Percentiles rank a stretch among this genome's conserved stretches.
Conservation (phyloP, 2,888 invertebrate species). For the Acanthosoma haemorrhoidale region DNA sequence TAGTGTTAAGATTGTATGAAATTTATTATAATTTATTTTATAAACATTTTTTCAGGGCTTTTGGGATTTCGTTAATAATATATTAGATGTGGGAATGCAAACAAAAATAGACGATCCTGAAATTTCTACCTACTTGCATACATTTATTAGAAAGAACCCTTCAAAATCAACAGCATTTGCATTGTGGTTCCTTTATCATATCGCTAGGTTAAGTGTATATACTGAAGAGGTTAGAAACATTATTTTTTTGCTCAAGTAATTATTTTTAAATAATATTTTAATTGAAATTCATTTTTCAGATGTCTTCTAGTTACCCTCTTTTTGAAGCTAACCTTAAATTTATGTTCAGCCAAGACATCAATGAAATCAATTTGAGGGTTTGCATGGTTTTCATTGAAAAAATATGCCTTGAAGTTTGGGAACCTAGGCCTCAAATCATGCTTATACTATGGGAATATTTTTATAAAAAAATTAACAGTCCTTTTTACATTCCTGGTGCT, state of each 20-base stretch:
- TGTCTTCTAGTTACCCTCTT: conserved; percentile 46
- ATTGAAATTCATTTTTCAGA: not conserved
- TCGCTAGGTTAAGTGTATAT: conserved; percentile 17
- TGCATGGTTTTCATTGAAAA: conserved; percentile 40
- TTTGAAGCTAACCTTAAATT: conserved; percentile 50
- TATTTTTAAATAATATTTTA: not conserved
- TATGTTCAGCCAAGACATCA: conserved; percentile 48
- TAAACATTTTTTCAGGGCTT: conserved; percentile 35
- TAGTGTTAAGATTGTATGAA: too few relatives aligned
- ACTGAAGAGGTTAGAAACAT: not conserved
- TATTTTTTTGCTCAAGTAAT: not conserved
- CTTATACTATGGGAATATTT: conserved; percentile 56
- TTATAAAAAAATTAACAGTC: conserved; percentile 53
- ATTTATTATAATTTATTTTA: conserved; percentile 8
- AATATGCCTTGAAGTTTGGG: conserved; percentile 46
- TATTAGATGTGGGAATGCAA: conserved; percentile 24
- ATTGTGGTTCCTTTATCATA: conserved; percentile 25
- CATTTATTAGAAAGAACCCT: not conserved
- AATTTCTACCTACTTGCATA: not conserved
- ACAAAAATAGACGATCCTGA: not conserved
- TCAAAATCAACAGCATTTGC: conserved; percentile 27
- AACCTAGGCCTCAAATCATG: conserved; percentile 50
- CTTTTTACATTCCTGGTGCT: conserved; percentile 50
- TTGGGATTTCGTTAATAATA: conserved; percentile 24
- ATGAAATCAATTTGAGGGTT: conserved; percentile 50